These are phyloP conservation scores for Myotis myotis DNA, from an alignment of 2,797 vertebrate species.

Conservation along the genomic window DNA sequence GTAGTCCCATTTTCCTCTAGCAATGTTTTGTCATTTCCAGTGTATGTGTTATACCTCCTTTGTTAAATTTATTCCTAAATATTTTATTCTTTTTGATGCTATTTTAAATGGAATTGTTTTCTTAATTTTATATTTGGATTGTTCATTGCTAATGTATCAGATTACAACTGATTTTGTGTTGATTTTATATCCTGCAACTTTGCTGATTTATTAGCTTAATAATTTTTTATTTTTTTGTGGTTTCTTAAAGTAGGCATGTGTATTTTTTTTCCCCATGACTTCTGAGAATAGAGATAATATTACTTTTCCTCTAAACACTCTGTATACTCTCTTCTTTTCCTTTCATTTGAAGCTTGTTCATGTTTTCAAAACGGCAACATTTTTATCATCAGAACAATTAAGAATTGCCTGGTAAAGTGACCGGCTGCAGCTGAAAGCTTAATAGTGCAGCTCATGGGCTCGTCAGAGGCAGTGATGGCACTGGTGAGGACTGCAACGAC, in stretches of 20 bases:
- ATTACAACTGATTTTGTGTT: not conserved
- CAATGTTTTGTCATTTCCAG: not conserved
- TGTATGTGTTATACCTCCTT: not conserved
- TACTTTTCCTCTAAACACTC: not conserved
- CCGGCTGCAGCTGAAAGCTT: not conserved
- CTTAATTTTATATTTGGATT: slow-evolving; percentile 12
- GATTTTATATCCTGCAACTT: not conserved
- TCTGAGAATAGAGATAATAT: not conserved
- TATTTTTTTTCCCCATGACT: not conserved
- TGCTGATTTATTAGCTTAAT: not conserved
- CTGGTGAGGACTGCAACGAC: not conserved
- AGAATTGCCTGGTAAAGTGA: not conserved
- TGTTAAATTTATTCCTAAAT: not conserved
- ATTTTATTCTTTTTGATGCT: not conserved
- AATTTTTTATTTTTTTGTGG: not conserved
- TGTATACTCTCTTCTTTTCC: not conserved
- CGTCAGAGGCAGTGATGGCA: not conserved
- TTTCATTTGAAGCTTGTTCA: not conserved
- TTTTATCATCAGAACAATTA: not conserved
- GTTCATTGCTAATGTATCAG: not conserved
- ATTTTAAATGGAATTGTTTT: not conserved
- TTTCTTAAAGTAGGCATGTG: not conserved
- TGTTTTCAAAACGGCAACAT: not conserved
- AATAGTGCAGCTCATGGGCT: not conserved
- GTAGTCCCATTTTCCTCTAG: not conserved